Evolutionary conservation across 2,888 invertebrate genomes (phyloP).

Genomic region (Drosophila infuscata): DNA sequence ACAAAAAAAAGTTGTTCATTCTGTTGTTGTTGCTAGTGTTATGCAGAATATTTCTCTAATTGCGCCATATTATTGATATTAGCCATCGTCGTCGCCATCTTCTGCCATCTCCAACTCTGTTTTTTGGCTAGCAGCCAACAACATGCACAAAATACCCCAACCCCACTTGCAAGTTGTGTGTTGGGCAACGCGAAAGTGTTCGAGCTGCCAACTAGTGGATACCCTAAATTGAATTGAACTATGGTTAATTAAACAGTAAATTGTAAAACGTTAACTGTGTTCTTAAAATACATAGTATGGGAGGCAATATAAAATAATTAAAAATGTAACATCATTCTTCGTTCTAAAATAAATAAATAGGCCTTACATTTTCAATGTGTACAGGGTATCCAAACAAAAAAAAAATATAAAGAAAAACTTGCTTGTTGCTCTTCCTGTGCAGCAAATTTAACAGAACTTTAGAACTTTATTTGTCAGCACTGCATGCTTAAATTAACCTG

Average conservation of each 20-base stretch:
- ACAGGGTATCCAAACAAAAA: slow-evolving; percentile 4
- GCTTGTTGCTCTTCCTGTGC: slow-evolving; percentile 51
- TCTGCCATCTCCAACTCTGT: slow-evolving; percentile 26
- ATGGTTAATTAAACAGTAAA: not conserved
- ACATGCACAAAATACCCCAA: slow-evolving; percentile 45
- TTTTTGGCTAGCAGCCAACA: slow-evolving; percentile 62
- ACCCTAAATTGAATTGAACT: not conserved
- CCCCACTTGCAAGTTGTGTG: slow-evolving; percentile 8
- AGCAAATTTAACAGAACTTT: slow-evolving; percentile 50
- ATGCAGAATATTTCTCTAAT: slow-evolving; percentile 57
- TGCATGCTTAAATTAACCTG: slow-evolving; percentile 45
- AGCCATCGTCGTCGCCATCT: slow-evolving; percentile 32
- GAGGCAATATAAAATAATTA: not conserved
- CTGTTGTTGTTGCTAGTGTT: slow-evolving; percentile 18
- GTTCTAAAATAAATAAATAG: not conserved
- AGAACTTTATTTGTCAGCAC: slow-evolving; percentile 61
- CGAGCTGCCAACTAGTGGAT: not conserved
- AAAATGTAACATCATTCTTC: not conserved
- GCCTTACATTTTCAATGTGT: not conserved
- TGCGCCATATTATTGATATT: slow-evolving; percentile 68
- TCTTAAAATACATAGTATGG: not conserved
- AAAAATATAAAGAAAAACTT: slow-evolving; percentile 27
- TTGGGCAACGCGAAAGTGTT: not conserved
- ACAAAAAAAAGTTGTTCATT: not conserved
- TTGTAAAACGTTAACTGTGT: not conserved